Evolutionary conservation across 2,797 vertebrate species (phyloP).

Genomic region (Malurus splendens): DNA sequence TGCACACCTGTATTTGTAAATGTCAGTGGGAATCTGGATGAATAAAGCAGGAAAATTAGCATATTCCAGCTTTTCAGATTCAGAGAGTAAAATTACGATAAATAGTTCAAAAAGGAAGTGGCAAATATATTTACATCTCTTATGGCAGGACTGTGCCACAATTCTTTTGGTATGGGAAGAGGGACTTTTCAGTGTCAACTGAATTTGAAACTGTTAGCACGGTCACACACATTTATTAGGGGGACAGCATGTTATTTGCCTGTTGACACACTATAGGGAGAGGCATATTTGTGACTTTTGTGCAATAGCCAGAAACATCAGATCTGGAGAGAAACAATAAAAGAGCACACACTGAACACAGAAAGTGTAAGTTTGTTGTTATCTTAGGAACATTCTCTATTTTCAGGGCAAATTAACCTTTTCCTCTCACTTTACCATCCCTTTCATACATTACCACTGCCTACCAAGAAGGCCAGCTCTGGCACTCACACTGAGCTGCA

Average conservation of each 20-base stretch:
- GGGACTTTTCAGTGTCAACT: neutral
- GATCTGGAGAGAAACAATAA: neutral
- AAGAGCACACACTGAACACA: neutral
- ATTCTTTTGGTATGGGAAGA: neutral
- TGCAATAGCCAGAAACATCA: fast-evolving
- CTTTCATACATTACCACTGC: neutral
- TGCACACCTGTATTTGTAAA: neutral
- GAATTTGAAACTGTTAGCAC: neutral
- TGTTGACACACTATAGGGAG: neutral
- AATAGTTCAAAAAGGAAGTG: neutral
- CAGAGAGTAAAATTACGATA: neutral
- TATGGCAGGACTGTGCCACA: neutral
- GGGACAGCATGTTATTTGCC: neutral
- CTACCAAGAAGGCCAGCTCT: neutral
- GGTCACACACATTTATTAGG: neutral
- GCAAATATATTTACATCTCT: neutral
- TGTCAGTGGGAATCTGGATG: neutral
- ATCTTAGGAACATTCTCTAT: neutral
- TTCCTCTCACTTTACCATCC: neutral
- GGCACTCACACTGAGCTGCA: neutral
- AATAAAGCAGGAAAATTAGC: neutral
- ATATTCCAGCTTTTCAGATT: neutral
- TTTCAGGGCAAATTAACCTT: neutral
- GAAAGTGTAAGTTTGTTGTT: neutral
- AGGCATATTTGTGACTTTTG: neutral